Evolutionary conservation across 2,113 vertebrate species (phyloP), one percentile per base, ranked within the genome.

Genomic region (Agapornis roseicollis): DNA sequence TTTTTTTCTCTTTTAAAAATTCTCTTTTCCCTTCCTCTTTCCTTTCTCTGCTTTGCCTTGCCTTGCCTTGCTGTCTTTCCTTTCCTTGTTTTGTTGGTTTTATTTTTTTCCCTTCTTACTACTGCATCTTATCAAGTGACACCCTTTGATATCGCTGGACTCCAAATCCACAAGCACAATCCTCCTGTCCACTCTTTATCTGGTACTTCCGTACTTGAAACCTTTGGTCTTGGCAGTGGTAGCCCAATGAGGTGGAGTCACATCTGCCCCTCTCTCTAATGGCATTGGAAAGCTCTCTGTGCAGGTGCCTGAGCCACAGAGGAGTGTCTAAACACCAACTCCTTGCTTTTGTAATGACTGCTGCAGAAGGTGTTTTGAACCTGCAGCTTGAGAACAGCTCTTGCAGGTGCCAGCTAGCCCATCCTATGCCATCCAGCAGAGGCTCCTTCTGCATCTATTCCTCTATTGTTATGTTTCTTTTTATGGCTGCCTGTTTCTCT

Each of bases 401-500:
- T 23, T 3, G 6, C 53, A 53, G 29, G 52, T 68, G 80, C 66
- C 58, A 27, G 37, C 9, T 41, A 86, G 22, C 58, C 73, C 41
- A n/a, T 33, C 61, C 66, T 23, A 13, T 0, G 0, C 50, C 53
- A 31, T 79, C 65, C 72, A 4, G 3, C 13, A 60, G 63, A 61
- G 49, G 41, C 44, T 85, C n/a, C 25, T 61, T 64, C 78, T 55
- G 28, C 52, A 74, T 80, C 42, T 46, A 23, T 88, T 93, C 53
- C 68, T 80, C 81, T 80, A 25, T 91, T 94, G 87, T 85, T 96
- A 87, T 88, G 55, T 69, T 58, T 88, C 74, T 86, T 95, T 96
- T 95, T 93, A 86, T 83, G 55, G 82, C 61, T 77, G 88, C 73
- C 76, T 96, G 91, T 95, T 96, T 96, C 96, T 91, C 96, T 85